Evolutionary conservation across 1,140 invertebrate genomes (phyloP).

Genomic region (Kradibia gibbosae): DNA sequence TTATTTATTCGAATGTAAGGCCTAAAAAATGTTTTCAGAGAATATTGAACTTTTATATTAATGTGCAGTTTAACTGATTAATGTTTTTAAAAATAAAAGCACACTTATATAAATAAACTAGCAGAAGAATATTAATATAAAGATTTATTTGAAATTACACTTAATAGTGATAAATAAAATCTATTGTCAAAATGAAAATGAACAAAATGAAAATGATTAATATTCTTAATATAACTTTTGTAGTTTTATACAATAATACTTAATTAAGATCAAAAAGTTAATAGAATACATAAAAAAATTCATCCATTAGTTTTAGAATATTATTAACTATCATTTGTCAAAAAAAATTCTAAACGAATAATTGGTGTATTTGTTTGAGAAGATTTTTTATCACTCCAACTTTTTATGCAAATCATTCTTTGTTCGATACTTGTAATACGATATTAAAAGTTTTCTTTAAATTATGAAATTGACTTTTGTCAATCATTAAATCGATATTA

Average conservation of each 20-base stretch:
- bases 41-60: not conserved
- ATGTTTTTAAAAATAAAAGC: not conserved
- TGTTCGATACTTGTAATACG: too few species aligned
- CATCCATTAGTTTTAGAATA: too few species aligned
- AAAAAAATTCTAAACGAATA: too few species aligned
- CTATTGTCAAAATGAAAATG: conserved; percentile 40
- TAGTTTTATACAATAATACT: not conserved
- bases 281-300: not conserved
- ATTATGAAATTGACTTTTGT: too few species aligned
- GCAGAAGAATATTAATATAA: not conserved
- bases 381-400: too few species aligned
- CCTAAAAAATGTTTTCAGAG: not conserved
- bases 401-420: too few species aligned
- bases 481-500: too few species aligned
- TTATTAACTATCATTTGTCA: too few species aligned
- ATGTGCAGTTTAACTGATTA: not conserved
- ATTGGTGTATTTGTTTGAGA: too few species aligned
- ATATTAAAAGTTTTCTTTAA: not conserved
- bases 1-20: too few species aligned
- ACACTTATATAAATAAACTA: not conserved
- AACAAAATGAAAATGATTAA: conserved; percentile 5
- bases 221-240: too few species aligned
- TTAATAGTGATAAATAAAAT: not conserved
- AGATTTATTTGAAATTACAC: not conserved
- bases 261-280: not conserved